Base-by-base conservation (phyloP, 2,113 vertebrate species). In the Chaetops frenatus region DNA sequence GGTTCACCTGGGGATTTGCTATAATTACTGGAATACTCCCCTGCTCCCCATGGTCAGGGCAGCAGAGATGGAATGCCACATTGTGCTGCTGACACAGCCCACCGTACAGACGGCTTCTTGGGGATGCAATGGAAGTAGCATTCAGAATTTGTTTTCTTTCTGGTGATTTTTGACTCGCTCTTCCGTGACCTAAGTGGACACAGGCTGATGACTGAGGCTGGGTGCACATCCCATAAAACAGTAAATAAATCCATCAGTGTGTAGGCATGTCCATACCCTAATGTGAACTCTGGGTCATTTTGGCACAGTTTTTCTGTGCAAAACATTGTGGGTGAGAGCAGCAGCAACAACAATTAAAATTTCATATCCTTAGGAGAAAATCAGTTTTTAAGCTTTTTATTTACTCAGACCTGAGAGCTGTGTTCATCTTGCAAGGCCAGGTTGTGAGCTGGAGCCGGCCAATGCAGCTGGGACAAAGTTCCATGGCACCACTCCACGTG, bases 1-100 rank as follows among this genome's bases (percentile, higher is more conserved):
- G 47, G 84, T 67, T 94, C 94, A 96, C 61, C 92, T 15, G 74
- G 84, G 69, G 66, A 94, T 96, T 92, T 90, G 20, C 35, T 84
- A 47, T 81, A 94, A 92, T 92, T 95, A 87, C 83, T 87, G 81
- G 54, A 57, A 40, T 74, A 93, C 78, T 93, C 66, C 57, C 66
- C 44, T 42, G 58, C 48, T 71, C 64, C 51, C 92, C 3, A 2
- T 35, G 81, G 60, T 83, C 29, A 36, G 74, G 92, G 35, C 72
- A 56, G 58, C 58, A 56, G 57, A 72, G 91, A 85, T 72, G 64
- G 40, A 87, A 7, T 78, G 64, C 62, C 61, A 25, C 18, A n/a
- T 61, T 57, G 29, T 79, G 58, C 67, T 92, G 25, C 60, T 87
- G 72, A 45, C 72, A 70, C 28, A 66, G 38, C 64, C 42, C 1